These are phyloP conservation scores for Hypsibius dujardini DNA, from an alignment of 1,140 invertebrate genomes.

Conservation along the genomic window DNA sequence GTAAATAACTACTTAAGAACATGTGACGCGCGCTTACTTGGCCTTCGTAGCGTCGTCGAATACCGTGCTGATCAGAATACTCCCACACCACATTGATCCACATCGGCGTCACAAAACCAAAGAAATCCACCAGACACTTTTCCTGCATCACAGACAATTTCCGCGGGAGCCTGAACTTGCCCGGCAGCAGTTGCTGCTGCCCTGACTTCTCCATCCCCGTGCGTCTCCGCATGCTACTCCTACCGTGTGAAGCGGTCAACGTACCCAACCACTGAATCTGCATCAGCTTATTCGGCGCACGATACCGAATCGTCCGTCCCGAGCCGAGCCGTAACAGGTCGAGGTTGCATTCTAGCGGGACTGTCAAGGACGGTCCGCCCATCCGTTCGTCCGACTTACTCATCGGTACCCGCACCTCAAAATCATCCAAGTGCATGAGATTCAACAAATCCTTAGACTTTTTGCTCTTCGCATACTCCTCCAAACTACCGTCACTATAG, in stretches of 20 bases:
- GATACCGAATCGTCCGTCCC: not conserved
- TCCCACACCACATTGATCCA: slow-evolving; percentile 9
- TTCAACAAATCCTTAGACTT: not conserved
- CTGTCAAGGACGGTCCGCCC: too few relatives aligned
- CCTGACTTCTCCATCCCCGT: not conserved
- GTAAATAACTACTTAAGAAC: too few relatives aligned
- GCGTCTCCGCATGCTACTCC: not conserved
- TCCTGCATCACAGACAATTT: slow-evolving; percentile 1
- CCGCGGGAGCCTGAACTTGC: not conserved
- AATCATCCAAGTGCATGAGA: not conserved
- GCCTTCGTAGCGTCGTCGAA: not conserved
- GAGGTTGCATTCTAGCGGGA: not conserved
- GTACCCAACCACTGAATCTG: slow-evolving; percentile 9
- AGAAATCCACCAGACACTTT: not conserved
- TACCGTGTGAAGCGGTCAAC: too few relatives aligned
- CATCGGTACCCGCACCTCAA: not conserved
- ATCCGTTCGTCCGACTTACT: not conserved
- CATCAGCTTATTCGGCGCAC: slow-evolving; percentile 5
- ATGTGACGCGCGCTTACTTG: too few relatives aligned
- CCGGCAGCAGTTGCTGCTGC: not conserved
- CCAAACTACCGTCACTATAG: not conserved
- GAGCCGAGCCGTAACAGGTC: not conserved
- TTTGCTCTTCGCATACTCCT: not conserved
- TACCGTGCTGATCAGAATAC: not conserved
- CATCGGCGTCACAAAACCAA: not conserved